Evolutionary conservation across 2,797 vertebrate genomes (phyloP), one percentile per base, ranked within the genome.

Genomic region (Odontamblyopus rebecca): DNA sequence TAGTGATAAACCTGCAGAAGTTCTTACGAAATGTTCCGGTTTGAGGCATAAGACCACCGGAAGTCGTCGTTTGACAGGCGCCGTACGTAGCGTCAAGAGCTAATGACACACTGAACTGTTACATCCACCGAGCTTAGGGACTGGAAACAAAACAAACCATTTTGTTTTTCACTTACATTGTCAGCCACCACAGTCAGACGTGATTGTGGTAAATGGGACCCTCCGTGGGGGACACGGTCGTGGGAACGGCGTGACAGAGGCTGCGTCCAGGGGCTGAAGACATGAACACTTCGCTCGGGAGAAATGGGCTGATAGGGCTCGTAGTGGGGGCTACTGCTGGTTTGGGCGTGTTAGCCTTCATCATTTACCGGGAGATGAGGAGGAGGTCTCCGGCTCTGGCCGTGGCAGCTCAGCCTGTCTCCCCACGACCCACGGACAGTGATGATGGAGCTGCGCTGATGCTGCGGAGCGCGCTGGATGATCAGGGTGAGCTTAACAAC

Each of bases 321-420:
- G 89, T 90, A 0, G 76, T 93, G 2, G 91, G 90, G 38, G 92
- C 91, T 1, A 89, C 93, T 0, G 88, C 91, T 18, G 91, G 93
- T 1, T 72, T 91, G 67, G 91, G 92, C 4, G 19, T 94, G 69
- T 72, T 93, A 1, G 87, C 89, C 3, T 77, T 92, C 53, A 67
- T 94, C 0, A 69, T 94, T 2, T 92, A 91, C 76, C 74, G 81
- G 70, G 90, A 93, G 67, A 44, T 91, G 6, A 66, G 81, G 65
- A 91, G 89, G 38, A 89, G 82, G 67, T 61, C 51, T 18, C 82
- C 74, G 68, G 71, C 26, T 0, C 1, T 69, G 66, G 7, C 48
- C 32, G 30, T 70, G 54, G 75, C 75, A 65, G 57, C 51, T 61
- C 59, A 63, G 13, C 3, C 68, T 1, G 5, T 62, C 0, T 56